Evolutionary conservation across 2,888 invertebrate species (phyloP).

Genomic region (Odontocerum albicorne): DNA sequence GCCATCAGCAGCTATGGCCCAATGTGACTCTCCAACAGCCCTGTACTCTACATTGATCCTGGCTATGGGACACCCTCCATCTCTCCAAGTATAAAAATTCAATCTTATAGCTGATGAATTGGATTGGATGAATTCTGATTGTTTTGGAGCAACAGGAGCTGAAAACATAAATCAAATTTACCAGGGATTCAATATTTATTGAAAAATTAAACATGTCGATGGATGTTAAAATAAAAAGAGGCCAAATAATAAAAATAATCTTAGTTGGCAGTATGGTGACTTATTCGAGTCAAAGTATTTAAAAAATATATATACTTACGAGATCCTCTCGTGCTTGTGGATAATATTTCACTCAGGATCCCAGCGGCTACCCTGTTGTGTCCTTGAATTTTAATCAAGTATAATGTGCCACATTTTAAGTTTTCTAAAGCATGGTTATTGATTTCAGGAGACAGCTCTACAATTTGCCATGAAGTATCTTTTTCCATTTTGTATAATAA

Average conservation of each 20-base stretch:
- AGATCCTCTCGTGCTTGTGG: slow-evolving; percentile 73
- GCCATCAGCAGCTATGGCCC: slow-evolving; percentile 50
- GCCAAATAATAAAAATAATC: neutral
- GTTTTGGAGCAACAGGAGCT: slow-evolving; percentile 72
- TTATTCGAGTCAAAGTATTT: neutral
- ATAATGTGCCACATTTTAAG: slow-evolving; percentile 76
- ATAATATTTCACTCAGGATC: slow-evolving; percentile 65
- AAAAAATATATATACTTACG: slow-evolving; percentile 53
- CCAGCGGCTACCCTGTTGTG: slow-evolving; percentile 77
- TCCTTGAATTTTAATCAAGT: slow-evolving; percentile 73
- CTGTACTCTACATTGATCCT: slow-evolving; percentile 73
- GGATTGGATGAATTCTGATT: slow-evolving; percentile 69
- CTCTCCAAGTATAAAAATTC: slow-evolving; percentile 77
- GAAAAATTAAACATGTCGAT: neutral
- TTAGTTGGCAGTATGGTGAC: neutral
- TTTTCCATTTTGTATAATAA: slow-evolving; percentile 68
- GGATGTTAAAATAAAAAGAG: slow-evolving; percentile 4
- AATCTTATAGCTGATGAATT: slow-evolving; percentile 78
- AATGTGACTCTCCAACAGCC: slow-evolving; percentile 56
- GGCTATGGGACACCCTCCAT: slow-evolving; percentile 77
- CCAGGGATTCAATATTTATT: neutral
- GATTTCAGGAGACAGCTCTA: slow-evolving; percentile 74
- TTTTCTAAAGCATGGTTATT: slow-evolving; percentile 70
- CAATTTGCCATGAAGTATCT: slow-evolving; percentile 69
- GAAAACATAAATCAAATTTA: slow-evolving; percentile 24